Base-by-base conservation (phyloP, 2,888 invertebrate genomes). In the Tryphoninae sp. region DNA sequence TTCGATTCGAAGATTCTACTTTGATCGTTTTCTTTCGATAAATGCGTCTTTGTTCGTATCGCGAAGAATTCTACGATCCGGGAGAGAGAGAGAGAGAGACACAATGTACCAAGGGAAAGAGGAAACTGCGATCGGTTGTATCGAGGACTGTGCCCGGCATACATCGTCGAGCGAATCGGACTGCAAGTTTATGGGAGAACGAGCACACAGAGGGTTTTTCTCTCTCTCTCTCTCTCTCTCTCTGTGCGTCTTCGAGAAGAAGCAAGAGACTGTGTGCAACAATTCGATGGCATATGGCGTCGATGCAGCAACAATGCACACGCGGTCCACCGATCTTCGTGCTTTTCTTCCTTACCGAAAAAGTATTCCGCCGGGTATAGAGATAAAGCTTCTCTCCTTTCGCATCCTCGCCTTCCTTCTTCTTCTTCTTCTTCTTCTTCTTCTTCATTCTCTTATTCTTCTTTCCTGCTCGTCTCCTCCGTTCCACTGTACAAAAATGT, bases 361-460 rank as follows among this genome's bases (percentile, higher is more conserved):
- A 78, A 75, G 33, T 33, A 69, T 72, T 62, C 53, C 62, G 64
- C 40, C 65, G n/a, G 2, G 22, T 62, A 22, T 59, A 71, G 79
- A 86, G 89, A 87, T 89, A 87, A 88, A 87, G 86, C 85, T 80
- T 83, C 87, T 87, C 84, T 83, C 86, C 86, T 88, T 86, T 85
- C 78, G 80, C 80, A 73, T 80, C 80, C 82, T 80, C 16, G n/a
- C 58, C 62, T 80, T 80, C 55, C 58, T 40, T 69, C 16, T 53
- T 45, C 62, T 81, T 79, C 62, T 71, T 64, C 77, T 59, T 61
- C 76, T 11, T 76, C 61, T 65, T 23, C 64, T 74, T 23, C 64
- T 74, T 26, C 75, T 73, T 58, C 71, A 0, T 19, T 19, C 19
- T 19, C 19, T 19, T 19, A 19, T 65, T 64, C 51, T 68, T 53